These are phyloP conservation scores for Pampusana beccarii DNA, from an alignment of 2,113 vertebrate genomes.

Conservation along the genomic window DNA sequence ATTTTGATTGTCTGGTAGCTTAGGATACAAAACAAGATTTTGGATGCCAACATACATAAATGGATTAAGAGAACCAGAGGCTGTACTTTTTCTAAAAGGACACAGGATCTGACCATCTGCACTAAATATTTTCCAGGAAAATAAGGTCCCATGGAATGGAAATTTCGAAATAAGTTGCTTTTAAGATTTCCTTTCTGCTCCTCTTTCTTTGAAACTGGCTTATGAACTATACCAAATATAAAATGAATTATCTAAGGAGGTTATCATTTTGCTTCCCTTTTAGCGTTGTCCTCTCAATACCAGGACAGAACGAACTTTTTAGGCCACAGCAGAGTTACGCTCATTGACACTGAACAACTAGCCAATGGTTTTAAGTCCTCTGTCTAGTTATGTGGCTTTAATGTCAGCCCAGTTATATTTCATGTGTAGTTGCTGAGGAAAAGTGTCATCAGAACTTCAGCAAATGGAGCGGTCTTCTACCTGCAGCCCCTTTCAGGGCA, in stretches of 20 bases:
- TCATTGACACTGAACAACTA: neutral
- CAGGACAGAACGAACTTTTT: neutral
- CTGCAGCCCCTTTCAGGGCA: neutral
- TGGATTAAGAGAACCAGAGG: neutral
- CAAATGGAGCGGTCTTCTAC: neutral
- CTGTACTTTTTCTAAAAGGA: neutral
- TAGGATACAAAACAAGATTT: conserved; percentile 49
- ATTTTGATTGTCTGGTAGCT: conserved; percentile 30
- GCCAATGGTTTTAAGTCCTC: neutral
- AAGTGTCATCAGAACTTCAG: neutral
- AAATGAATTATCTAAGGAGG: neutral
- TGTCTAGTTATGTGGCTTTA: neutral
- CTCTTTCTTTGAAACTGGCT: neutral
- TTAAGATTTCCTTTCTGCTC: neutral
- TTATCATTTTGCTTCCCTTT: neutral
- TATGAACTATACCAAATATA: neutral
- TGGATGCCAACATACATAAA: conserved; percentile 12
- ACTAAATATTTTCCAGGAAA: neutral
- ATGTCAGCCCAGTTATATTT: neutral
- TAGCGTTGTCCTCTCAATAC: neutral
- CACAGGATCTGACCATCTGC: neutral
- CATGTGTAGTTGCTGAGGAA: neutral
- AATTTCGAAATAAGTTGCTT: neutral
- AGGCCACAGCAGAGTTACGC: neutral
- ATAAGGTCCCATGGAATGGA: neutral